Base-by-base conservation (phyloP, 2,797 vertebrate species). In the Triplophysa yarkandensis region DNA sequence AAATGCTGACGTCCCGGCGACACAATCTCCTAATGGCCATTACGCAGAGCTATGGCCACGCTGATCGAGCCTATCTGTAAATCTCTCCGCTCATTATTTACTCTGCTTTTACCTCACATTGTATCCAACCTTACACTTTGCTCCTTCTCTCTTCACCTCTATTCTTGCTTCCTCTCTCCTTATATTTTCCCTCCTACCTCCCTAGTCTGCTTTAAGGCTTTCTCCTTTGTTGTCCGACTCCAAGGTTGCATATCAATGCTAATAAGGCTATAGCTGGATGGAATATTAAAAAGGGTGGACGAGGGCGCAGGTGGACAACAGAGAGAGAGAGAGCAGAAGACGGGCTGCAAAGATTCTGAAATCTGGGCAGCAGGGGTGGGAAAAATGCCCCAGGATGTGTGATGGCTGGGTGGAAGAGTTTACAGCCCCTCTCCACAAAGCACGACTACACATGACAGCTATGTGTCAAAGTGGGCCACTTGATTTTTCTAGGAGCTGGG, bases 171-270 rank as follows among this genome's bases (percentile, higher is more conserved):
- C 62, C 63, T 60, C 41, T 41, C 39, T 63, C 62, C 50, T 57
- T 46, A 50, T 50, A 43, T 39, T 63, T 64, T 52, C 46, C 50
- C 61, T 64, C 50, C 54, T 41, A 74, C 61, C 70, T 77, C 52
- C 69, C 62, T 50, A 68, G 64, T 72, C 68, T 76, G 76, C 81
- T 77, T 77, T 71, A 79, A 76, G 71, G 66, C 41, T 76, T 81
- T 79, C 74, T 81, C 74, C 79, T 83, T 79, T 76, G 80, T 79
- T 83, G 78, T 81, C 79, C 72, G 83, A 87, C 88, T 86, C 84
- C 89, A 91, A 91, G 90, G 90, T 92, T 90, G 90, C 86, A 90
- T 86, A 88, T 91, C 87, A 88, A 85, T 89, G 89, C 86, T 90
- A 89, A 89, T 86, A 88, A 83, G 86, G 76, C 52, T 25, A 76